Evolutionary conservation across 2,797 vertebrate genomes (phyloP).

Genomic region (Mus spretus): DNA sequence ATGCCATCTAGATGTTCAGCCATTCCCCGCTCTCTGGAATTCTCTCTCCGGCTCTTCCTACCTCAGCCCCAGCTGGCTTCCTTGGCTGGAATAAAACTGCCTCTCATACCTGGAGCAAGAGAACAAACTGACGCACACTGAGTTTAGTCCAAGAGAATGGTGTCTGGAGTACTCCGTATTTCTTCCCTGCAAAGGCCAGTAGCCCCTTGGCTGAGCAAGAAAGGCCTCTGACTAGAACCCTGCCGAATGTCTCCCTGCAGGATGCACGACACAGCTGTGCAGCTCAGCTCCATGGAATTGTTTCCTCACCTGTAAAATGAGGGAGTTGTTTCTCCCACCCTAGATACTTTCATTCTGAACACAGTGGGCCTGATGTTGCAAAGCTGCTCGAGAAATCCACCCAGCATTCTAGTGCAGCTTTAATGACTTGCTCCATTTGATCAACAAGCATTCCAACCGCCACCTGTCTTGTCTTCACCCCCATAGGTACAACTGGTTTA

Average conservation of each 20-base stretch:
- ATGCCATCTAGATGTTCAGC: background rate
- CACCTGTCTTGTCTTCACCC: conserved; percentile 14
- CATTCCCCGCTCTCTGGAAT: background rate
- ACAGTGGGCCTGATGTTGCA: background rate
- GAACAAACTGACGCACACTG: background rate
- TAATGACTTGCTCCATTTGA: conserved; percentile 42
- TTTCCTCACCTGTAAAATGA: conserved; percentile 16
- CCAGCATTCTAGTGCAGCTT: background rate
- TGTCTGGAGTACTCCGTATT: background rate
- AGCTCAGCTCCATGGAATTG: background rate
- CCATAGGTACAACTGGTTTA: conserved; percentile 29
- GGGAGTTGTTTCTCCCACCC: background rate
- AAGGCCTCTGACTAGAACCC: background rate
- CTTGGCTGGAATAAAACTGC: background rate
- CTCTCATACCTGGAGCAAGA: background rate
- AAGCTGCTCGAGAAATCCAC: conserved; percentile 9
- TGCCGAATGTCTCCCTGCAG: background rate
- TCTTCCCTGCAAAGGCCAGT: conserved; percentile 21
- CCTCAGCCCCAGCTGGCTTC: background rate
- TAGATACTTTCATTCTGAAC: background rate
- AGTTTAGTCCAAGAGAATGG: background rate
- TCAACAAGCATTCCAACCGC: background rate
- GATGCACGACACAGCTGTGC: background rate
- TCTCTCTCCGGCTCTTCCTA: background rate
- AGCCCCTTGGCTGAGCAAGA: background rate